Conservation (phyloP, 2,113 vertebrate species). For the Parus major region DNA sequence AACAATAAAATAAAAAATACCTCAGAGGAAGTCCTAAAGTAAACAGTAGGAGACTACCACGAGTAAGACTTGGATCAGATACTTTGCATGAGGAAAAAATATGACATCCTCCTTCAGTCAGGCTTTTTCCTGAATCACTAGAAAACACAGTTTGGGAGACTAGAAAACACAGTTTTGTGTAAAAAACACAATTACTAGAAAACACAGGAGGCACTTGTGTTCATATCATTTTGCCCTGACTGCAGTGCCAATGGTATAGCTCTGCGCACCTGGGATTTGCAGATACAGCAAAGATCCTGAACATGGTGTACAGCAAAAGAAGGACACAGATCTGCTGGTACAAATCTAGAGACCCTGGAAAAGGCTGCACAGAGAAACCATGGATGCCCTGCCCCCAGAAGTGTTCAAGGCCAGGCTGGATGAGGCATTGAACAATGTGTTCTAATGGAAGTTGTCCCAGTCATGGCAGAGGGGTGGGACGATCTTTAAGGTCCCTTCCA, state of each 20-base stretch:
- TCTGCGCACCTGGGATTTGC: background rate
- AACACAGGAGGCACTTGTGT: background rate
- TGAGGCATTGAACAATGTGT: background rate
- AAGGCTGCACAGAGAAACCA: background rate
- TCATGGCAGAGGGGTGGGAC: background rate
- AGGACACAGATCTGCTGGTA: background rate
- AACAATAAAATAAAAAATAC: background rate
- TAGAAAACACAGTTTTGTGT: too few species aligned
- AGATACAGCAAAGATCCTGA: background rate
- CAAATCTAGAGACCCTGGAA: background rate
- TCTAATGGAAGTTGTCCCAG: background rate
- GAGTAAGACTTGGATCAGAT: background rate
- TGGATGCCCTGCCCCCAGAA: fast-evolving
- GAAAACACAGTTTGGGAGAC: too few species aligned
- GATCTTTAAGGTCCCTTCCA: background rate
- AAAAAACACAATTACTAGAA: background rate
- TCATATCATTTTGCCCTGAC: background rate
- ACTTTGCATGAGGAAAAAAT: background rate
- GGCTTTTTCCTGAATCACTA: background rate
- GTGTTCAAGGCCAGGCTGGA: background rate
- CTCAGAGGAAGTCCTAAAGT: background rate
- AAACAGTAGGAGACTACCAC: background rate
- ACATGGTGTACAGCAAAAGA: fast-evolving
- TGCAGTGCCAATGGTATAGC: background rate
- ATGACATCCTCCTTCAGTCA: background rate